These are phyloP conservation scores for Atta cephalotes DNA, from an alignment of 1,140 invertebrate species.

Conservation along the genomic window DNA sequence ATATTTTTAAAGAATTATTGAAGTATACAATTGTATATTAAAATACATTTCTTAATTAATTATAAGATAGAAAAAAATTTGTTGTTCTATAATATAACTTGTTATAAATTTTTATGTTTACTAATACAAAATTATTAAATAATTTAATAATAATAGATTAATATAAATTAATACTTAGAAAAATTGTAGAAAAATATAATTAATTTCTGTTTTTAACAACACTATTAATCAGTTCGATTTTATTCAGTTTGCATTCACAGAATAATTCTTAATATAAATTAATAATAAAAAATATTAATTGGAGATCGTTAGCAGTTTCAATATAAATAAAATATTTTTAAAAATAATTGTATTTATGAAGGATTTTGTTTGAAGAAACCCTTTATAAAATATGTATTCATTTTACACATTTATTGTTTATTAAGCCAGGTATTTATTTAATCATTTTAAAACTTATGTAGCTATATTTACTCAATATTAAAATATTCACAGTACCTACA, in stretches of 20 bases:
- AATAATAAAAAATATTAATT: constrained; percentile 12
- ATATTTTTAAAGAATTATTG: neutral
- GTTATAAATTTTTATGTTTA: neutral
- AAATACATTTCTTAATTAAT: neutral
- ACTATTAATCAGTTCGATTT: too few species aligned
- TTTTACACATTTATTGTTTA: constrained; percentile 9
- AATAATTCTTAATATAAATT: neutral
- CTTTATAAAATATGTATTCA: constrained; percentile 9
- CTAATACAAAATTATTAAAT: constrained; percentile 4
- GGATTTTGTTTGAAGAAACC: neutral
- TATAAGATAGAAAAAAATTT: neutral
- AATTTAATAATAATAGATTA: neutral
- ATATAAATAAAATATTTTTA: neutral
- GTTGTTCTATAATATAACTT: neutral
- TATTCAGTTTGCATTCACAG: neutral
- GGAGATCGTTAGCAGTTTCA: neutral
- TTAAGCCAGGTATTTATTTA: neutral
- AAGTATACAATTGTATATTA: neutral
- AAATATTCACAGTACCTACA: neutral
- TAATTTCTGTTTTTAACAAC: too few species aligned
- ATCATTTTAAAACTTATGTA: constrained; percentile 1
- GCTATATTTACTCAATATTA: neutral
- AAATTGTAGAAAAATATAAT: neutral
- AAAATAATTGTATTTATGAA: constrained; percentile 4
- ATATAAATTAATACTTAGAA: neutral